Evolutionary conservation across 2,797 vertebrate genomes (phyloP), one percentile per base, ranked within the genome.

Genomic region (Anguilla megastoma): DNA sequence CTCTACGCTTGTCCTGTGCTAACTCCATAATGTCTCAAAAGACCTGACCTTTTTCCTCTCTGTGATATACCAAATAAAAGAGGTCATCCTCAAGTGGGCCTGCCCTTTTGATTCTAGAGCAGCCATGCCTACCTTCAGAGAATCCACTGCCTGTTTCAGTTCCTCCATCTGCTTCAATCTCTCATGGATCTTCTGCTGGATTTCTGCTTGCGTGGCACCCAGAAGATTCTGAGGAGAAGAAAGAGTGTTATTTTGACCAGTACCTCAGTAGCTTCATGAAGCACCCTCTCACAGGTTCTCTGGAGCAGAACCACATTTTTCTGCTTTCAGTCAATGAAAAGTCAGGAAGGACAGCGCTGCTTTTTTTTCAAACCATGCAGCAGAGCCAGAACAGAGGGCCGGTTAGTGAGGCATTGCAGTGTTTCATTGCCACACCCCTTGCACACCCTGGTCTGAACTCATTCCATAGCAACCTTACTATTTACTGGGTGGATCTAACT

Each of bases 101-200:
- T 18, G 18, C 18, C 66, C 27, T 86, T 33, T 7, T 48, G 8
- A 50, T 48, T 50, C 41, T 69, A n/a, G 50, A 85, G 71, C 10
- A 7, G 36, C 8, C 84, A 58, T 69, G 90, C 93, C 33, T 89
- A 96, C 96, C 95, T 97, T 97, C 21, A 97, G 95, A 14, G 95
- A 69, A 0, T 97, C 96, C 89, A 96, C 96, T 1, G 96, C 96
- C 76, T 96, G 96, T 88, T 96, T 96, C 30, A 97, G 94, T 85
- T 97, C 95, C 45, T 97, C 96, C 96, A 97, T 97, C 94, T 97
- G 96, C 88, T 97, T 97, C 45, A 96, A 92, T 79, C 96, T 91
- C 89, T 97, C 95, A 4, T 97, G 96, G 91, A 97, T 97, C 92
- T 92, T 96, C 91, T 97, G 96, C 91, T 97, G 96, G 90, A 97